Conservation (phyloP, 1,140 invertebrate species). For the Aphis craccivora region DNA sequence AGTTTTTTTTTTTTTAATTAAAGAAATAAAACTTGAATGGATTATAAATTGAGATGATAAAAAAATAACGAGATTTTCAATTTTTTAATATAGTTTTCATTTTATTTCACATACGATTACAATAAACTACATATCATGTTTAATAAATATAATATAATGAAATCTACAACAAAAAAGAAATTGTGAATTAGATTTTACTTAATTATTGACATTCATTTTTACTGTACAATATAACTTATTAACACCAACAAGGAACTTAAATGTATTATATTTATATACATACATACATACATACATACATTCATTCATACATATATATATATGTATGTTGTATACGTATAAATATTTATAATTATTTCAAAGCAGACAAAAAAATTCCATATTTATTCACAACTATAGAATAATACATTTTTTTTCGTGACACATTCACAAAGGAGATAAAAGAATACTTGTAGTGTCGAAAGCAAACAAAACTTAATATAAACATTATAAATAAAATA, state of each 20-base stretch:
- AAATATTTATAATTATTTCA: conserved; percentile 21
- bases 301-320: background rate
- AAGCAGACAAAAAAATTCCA: conserved; percentile 6
- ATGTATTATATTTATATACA: conserved; percentile 14
- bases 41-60: background rate
- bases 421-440: background rate
- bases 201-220: conserved; percentile 30
- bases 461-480: conserved; percentile 28
- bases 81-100: background rate
- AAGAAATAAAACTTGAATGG: background rate
- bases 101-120: conserved; percentile 41
- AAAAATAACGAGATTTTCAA: background rate
- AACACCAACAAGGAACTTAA: conserved; percentile 30
- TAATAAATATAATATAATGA: conserved; percentile 27
- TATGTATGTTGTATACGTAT: background rate
- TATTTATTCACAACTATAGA: conserved; percentile 21
- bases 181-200: conserved; percentile 31
- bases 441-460: background rate
- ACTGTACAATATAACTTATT: conserved; percentile 44
- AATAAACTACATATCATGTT: conserved; percentile 53
- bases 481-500: conserved; percentile 36
- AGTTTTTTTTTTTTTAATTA: background rate
- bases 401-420: background rate
- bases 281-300: background rate
- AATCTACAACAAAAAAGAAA: conserved; percentile 51